These are phyloP conservation scores for Watersipora subatra DNA, from an alignment of 1,140 invertebrate genomes.

Conservation along the genomic window DNA sequence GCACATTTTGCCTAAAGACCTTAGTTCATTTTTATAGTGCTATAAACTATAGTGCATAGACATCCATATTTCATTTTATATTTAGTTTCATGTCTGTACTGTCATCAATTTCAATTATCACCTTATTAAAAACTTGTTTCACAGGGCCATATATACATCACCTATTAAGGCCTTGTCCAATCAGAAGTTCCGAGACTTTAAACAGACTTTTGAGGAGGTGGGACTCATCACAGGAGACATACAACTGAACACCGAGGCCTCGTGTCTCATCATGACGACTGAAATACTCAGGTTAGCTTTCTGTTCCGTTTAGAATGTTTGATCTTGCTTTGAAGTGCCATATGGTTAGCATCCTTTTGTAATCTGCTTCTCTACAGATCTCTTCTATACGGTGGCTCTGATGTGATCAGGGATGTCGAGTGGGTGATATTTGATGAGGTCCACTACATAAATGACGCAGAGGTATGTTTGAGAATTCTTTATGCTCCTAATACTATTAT, in stretches of 20 bases:
- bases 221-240: conserved; percentile 90
- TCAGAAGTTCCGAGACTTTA: conserved; percentile 97
- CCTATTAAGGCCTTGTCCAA: conserved; percentile 98
- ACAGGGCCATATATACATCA: conserved; percentile 89
- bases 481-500: conserved; percentile 14
- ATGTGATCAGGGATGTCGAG: conserved; percentile 85
- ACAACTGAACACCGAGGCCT: conserved; percentile 78
- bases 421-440: conserved; percentile 99
- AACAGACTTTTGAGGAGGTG: conserved; percentile 68
- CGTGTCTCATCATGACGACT: conserved; percentile 97
- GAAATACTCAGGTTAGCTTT: conserved; percentile 67
- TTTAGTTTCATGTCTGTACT: too few relatives aligned
- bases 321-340: too few relatives aligned
- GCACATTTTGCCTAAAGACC: too few relatives aligned
- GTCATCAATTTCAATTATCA: too few relatives aligned
- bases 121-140: too few relatives aligned
- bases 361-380: conserved; percentile 43
- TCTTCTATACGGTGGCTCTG: conserved; percentile 90
- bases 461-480: conserved; percentile 45
- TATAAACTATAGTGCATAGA: too few relatives aligned
- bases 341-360: too few relatives aligned
- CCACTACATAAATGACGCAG: conserved; percentile 94
- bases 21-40: too few relatives aligned
- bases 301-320: too few relatives aligned
- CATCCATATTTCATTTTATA: too few relatives aligned